Percentiles rank a stretch among this genome's conserved stretches.
Evolutionary conservation across 1,140 invertebrate species (phyloP).

Genomic region (Metopolophium dirhodum): DNA sequence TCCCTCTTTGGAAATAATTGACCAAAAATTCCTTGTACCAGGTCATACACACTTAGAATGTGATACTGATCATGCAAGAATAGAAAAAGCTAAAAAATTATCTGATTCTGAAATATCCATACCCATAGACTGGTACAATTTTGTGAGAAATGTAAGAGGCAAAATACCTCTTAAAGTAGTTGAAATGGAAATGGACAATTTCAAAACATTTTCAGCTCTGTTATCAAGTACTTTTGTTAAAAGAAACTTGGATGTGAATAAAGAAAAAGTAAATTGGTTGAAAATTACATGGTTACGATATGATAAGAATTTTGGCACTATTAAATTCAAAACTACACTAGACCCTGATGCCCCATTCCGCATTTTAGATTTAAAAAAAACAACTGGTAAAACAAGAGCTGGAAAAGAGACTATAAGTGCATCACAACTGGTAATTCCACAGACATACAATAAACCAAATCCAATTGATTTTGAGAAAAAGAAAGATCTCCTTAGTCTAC

Average conservation of each 20-base stretch:
- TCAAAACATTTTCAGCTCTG: neutral
- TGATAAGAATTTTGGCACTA: conserved; percentile 11
- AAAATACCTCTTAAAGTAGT: conserved; percentile 5
- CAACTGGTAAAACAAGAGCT: neutral
- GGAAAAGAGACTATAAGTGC: neutral
- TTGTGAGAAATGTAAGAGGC: neutral
- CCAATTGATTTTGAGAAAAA: neutral
- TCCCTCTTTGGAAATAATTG: neutral
- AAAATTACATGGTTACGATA: neutral
- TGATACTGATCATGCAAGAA: conserved; percentile 43
- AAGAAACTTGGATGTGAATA: neutral
- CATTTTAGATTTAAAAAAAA: neutral
- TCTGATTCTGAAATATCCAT: neutral
- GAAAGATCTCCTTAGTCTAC: neutral
- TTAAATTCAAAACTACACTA: neutral
- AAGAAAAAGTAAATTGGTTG: conserved; percentile 19
- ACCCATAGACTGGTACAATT: conserved; percentile 29
- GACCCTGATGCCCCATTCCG: neutral
- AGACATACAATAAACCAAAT: neutral
- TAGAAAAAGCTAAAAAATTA: conserved; percentile 33
- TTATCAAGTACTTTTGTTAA: neutral
- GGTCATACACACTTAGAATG: conserved; percentile 39
- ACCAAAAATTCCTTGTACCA: conserved; percentile 55
- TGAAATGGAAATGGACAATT: neutral
- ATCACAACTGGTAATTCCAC: neutral